These are phyloP conservation scores for Phrynocephalus forsythii DNA, from an alignment of 2,797 vertebrate genomes.

Conservation along the genomic window DNA sequence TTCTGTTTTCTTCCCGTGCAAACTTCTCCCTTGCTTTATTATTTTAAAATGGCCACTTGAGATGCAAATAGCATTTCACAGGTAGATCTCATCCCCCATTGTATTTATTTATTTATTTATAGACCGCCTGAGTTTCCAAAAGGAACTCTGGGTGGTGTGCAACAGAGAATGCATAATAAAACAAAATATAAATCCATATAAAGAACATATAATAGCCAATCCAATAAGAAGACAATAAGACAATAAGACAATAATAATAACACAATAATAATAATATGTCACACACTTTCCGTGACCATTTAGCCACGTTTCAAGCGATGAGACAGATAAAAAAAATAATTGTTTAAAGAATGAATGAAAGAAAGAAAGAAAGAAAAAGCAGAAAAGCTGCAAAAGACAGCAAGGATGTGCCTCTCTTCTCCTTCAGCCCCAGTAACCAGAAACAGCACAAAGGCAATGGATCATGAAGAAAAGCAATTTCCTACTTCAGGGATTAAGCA, in stretches of 20 bases:
- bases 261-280: too few species aligned
- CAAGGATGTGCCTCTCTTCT: constrained; percentile 67
- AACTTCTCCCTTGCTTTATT: constrained; percentile 56
- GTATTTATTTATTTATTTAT: too few species aligned
- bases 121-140: too few species aligned
- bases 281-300: constrained; percentile 62
- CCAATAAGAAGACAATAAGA: too few species aligned
- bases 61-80: constrained; percentile 63
- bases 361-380: constrained; percentile 46
- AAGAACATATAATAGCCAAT: too few species aligned
- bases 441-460: constrained; percentile 77
- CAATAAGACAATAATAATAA: too few species aligned
- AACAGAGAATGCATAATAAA: too few species aligned
- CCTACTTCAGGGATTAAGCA: constrained; percentile 82
- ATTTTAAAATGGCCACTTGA: constrained; percentile 52
- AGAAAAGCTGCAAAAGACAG: constrained; percentile 50
- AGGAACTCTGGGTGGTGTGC: too few species aligned
- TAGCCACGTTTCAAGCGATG: constrained; percentile 49
- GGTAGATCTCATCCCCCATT: constrained; percentile 23
- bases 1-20: constrained; percentile 39
- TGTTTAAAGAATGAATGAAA: too few species aligned
- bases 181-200: too few species aligned
- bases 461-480: constrained; percentile 83
- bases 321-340: constrained; percentile 26
- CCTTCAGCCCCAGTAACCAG: constrained; percentile 66